Percentiles rank a stretch among this genome's conserved stretches.
Conservation (phyloP, 2,113 vertebrate genomes). For the Protobothrops mucrosquamatus region DNA sequence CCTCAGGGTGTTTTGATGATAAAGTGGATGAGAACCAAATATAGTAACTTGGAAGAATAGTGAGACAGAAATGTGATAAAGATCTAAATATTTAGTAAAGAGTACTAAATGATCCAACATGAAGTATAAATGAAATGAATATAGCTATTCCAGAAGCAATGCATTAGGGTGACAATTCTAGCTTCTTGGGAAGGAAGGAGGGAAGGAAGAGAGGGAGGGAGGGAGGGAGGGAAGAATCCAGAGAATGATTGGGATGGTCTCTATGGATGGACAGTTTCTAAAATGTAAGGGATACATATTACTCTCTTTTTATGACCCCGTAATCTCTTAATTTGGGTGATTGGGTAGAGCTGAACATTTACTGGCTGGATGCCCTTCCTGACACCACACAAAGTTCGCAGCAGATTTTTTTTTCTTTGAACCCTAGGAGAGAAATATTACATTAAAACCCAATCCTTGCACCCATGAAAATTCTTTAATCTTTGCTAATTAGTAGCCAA, state of each 20-base stretch:
- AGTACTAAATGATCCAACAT: neutral
- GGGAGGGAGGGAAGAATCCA: neutral
- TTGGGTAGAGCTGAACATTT: neutral
- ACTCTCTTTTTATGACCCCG: neutral
- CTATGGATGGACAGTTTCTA: neutral
- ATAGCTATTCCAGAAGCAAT: neutral
- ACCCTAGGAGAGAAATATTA: neutral
- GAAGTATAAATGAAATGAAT: neutral
- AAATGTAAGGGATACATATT: neutral
- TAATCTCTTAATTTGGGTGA: neutral
- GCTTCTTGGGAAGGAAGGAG: neutral
- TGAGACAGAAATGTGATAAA: neutral
- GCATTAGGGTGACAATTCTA: neutral
- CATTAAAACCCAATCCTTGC: neutral
- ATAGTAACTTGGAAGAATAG: neutral
- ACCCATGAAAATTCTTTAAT: neutral
- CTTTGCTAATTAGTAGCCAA: neutral
- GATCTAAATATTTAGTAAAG: neutral
- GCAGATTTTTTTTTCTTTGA: neutral
- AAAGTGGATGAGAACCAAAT: neutral
- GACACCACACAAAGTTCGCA: fast-evolving
- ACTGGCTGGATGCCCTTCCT: neutral
- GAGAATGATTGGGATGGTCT: neutral
- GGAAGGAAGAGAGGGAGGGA: neutral
- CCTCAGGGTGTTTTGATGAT: neutral